Base-by-base conservation (phyloP, 2,888 invertebrate species). In the Cenopis cana region DNA sequence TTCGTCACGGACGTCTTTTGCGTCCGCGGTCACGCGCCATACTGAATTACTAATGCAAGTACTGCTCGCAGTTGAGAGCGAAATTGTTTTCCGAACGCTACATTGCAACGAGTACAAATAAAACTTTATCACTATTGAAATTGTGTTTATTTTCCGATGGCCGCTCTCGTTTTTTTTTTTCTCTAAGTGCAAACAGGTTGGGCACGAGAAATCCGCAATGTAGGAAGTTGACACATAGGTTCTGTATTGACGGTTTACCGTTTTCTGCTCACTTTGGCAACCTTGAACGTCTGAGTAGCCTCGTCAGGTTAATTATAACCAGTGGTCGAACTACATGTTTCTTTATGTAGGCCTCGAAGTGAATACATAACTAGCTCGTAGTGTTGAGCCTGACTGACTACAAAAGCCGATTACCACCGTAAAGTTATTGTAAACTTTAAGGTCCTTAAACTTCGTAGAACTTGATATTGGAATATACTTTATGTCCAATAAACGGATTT, bases 31-130 rank as follows among this genome's bases (percentile, higher is more conserved):
- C 89, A 87, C 88, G 89, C 90, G 90, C 85, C 82, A 75, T 83
- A 92, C 92, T 92, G 87, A 90, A 89, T 90, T 88, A 82, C 84
- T 81, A 78, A 82, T 77, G 81, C 83, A 77, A 82, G 79, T 81
- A 85, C 84, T 83, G 83, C 81, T 82, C 80, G 81, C 68, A 52
- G 85, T 85, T 76, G 89, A 90, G 89, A 91, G 90, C 90, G 91
- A 91, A 92, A 91, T 91, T 89, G 83, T 83, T 87, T 90, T 89
- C 83, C 81, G 84, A 87, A 83, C 84, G 75, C 76, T 79, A 69
- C 29, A 60, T 20, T 56, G 59, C 66, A 75, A 77, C 76, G 75
- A 74, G 76, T 77, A 76, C 68, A 87, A 82, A 85, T 75, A 82
- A 74, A 80, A 84, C 87, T 81, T 77, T 86, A 80, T 68, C 59